A percentile compares a stretch with the other conserved stretches of the same genome.
Evolutionary conservation across 2,113 vertebrate species (phyloP).

Genomic region (Loxodonta africana): DNA sequence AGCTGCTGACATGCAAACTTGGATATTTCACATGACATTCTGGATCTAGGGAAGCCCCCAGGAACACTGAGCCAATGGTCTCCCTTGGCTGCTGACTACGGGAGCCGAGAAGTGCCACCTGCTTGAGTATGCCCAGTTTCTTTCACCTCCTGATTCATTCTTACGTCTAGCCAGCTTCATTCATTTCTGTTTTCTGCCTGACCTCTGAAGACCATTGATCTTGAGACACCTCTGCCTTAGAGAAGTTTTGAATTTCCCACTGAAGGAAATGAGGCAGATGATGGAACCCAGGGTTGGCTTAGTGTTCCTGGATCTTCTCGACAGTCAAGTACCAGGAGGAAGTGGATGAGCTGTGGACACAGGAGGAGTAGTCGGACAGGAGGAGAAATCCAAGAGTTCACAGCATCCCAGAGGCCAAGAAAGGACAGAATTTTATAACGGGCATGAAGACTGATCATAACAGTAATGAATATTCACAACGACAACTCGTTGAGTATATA

Average conservation of each 20-base stretch:
- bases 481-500: accelerated
- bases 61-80: accelerated
- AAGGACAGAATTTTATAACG: accelerated
- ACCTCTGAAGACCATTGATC: neutral
- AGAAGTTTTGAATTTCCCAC: neutral
- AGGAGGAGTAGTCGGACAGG: too few relatives aligned
- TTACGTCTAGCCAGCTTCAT: neutral
- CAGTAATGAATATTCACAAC: accelerated
- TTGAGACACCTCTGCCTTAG: neutral
- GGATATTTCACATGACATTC: neutral
- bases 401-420: neutral
- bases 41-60: accelerated
- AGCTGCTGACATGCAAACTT: neutral
- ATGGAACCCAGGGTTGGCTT: accelerated
- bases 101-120: neutral
- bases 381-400: neutral
- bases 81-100: neutral
- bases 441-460: too few relatives aligned
- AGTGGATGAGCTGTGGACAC: neutral
- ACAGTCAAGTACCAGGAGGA: neutral
- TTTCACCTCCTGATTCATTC: neutral
- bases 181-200: neutral
- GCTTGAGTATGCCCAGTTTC: neutral
- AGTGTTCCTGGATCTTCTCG: neutral
- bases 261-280: neutral